Percentiles rank a stretch among this genome's conserved stretches.
Evolutionary conservation across 2,888 invertebrate species (phyloP).

Genomic region (Drosophila borealis): DNA sequence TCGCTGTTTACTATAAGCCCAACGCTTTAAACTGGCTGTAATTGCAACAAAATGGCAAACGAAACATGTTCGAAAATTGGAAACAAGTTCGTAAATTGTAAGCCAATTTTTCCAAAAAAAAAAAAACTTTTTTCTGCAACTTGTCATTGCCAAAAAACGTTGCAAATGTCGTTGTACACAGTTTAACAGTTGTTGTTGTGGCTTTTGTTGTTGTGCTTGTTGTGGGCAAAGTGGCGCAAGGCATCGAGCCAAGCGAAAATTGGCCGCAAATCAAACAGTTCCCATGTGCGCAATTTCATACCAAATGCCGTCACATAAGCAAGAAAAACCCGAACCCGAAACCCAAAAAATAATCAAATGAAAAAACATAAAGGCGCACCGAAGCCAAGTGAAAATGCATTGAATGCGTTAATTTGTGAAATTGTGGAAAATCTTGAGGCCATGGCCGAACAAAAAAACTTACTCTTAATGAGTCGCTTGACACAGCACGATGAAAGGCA

Average conservation of each 20-base stretch:
- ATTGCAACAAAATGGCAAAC: slow-evolving; percentile 44
- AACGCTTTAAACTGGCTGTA: slow-evolving; percentile 33
- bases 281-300: slow-evolving; percentile 75
- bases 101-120: slow-evolving; percentile 62
- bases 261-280: slow-evolving; percentile 79
- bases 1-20: slow-evolving; percentile 25
- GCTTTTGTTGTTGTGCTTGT: slow-evolving; percentile 23
- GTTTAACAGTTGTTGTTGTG: slow-evolving; percentile 48
- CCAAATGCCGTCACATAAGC: slow-evolving; percentile 68
- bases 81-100: slow-evolving; percentile 73
- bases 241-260: slow-evolving; percentile 68
- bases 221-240: slow-evolving; percentile 57
- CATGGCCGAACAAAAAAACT: background rate
- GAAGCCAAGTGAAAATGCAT: slow-evolving; percentile 30
- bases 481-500: slow-evolving; percentile 41
- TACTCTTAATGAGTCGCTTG: slow-evolving; percentile 37
- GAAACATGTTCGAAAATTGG: slow-evolving; percentile 59
- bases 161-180: slow-evolving; percentile 70
- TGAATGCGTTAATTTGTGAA: slow-evolving; percentile 56
- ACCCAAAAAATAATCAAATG: slow-evolving; percentile 7
- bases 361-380: slow-evolving; percentile 22
- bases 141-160: slow-evolving; percentile 77
- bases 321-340: slow-evolving; percentile 54
- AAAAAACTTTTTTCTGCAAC: slow-evolving; percentile 54
- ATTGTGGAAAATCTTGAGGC: slow-evolving; percentile 41